Evolutionary conservation across 2,888 invertebrate species (phyloP).

Genomic region (Ormyrus rosae): DNA sequence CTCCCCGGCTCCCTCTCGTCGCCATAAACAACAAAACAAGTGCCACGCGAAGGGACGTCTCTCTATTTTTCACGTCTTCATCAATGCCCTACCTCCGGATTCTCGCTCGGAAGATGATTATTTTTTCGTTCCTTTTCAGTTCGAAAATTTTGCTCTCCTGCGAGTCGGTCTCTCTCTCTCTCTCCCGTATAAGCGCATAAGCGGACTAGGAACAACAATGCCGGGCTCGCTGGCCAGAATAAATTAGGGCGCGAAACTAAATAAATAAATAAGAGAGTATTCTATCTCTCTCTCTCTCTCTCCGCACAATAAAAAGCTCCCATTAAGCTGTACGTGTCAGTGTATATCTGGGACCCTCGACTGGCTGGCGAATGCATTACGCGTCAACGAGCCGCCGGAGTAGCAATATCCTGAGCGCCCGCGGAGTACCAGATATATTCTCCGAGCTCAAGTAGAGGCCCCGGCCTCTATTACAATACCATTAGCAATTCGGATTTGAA

Average conservation of each 20-base stretch:
- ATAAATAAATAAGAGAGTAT: conserved; percentile 33
- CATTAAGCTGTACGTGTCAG: conserved; percentile 44
- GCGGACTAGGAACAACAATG: not conserved
- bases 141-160: conserved; percentile 12
- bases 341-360: conserved; percentile 25
- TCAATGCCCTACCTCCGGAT: not conserved
- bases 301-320: conserved; percentile 19
- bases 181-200: not conserved
- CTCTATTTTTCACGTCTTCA: conserved; percentile 15
- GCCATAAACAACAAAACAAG: conserved; percentile 50
- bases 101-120: too few relatives aligned
- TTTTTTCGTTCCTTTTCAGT: not conserved
- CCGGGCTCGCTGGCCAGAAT: conserved; percentile 7
- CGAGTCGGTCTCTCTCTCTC: not conserved
- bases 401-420: conserved; percentile 75
- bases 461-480: conserved; percentile 72
- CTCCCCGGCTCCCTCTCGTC: not conserved
- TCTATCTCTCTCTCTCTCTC: not conserved
- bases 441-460: conserved; percentile 64
- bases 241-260: conserved; percentile 35
- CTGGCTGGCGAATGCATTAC: conserved; percentile 71
- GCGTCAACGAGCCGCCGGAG: conserved; percentile 74
- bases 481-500: conserved; percentile 72
- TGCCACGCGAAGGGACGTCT: conserved; percentile 16
- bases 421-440: conserved; percentile 42